A percentile compares a stretch with the other conserved stretches of the same genome.
Conservation (phyloP, 2,888 invertebrate species). For the Epinotia bilunana region DNA sequence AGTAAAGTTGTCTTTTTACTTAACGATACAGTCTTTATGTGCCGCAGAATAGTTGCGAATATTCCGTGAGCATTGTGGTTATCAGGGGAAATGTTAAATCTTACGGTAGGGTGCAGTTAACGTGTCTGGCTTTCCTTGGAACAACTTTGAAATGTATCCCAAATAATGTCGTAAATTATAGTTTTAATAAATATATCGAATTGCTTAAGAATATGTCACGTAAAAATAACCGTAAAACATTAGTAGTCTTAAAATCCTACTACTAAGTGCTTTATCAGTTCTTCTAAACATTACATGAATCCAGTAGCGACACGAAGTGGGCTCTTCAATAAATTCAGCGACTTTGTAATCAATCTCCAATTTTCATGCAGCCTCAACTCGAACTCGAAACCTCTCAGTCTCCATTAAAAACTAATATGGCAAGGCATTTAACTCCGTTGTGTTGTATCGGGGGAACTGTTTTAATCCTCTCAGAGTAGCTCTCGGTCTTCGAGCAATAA, state of each 20-base stretch:
- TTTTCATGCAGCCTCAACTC: slow-evolving; percentile 25
- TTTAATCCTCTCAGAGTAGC: slow-evolving; percentile 32
- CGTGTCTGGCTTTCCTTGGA: too few relatives aligned
- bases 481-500: slow-evolving; percentile 30
- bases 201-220: too few relatives aligned
- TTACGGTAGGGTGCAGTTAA: too few relatives aligned
- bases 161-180: too few relatives aligned
- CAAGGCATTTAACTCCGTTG: slow-evolving; percentile 39
- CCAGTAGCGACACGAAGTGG: background rate
- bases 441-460: slow-evolving; percentile 38
- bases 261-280: background rate
- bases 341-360: slow-evolving; percentile 33
- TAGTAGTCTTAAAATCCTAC: background rate
- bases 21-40: too few relatives aligned
- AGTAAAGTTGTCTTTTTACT: too few relatives aligned
- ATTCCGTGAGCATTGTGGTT: too few relatives aligned
- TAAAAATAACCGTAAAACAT: background rate
- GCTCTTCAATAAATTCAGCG: slow-evolving; percentile 14
- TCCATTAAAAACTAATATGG: slow-evolving; percentile 47
- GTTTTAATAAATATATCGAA: too few relatives aligned
- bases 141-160: too few relatives aligned
- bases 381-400: slow-evolving; percentile 36
- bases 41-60: too few relatives aligned
- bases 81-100: too few relatives aligned
- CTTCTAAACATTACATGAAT: slow-evolving; percentile 1